Evolutionary conservation across 2,888 invertebrate genomes (phyloP).

Genomic region (Oxytorus armatus): DNA sequence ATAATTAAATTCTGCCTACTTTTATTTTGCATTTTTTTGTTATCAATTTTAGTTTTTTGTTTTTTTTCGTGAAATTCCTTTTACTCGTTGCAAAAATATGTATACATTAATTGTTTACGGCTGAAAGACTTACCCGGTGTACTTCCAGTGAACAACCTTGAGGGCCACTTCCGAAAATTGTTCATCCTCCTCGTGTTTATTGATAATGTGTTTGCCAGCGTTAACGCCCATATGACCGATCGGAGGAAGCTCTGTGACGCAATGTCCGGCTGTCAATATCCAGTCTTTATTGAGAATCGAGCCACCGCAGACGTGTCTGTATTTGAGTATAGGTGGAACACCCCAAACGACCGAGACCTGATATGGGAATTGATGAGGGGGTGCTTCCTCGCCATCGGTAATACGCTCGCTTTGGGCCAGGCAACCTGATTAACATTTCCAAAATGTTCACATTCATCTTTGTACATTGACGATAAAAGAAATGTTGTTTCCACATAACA

Average conservation of each 20-base stretch:
- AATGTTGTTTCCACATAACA: not conserved
- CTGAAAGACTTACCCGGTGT: slow-evolving; percentile 74
- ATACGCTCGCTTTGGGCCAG: slow-evolving; percentile 68
- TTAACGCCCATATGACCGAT: slow-evolving; percentile 81
- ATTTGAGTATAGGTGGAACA: slow-evolving; percentile 72
- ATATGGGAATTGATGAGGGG: slow-evolving; percentile 83
- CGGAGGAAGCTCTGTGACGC: slow-evolving; percentile 78
- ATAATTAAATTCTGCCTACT: no score
- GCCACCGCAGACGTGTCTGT: slow-evolving; percentile 84
- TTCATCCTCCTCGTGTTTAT: slow-evolving; percentile 79
- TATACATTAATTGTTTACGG: not conserved
- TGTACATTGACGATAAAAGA: not conserved
- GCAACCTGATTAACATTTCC: slow-evolving; percentile 61
- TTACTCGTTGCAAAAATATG: no score
- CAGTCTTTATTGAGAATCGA: slow-evolving; percentile 82
- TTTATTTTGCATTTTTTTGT: no score
- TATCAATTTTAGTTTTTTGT: not conserved
- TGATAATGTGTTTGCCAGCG: slow-evolving; percentile 86
- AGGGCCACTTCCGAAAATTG: slow-evolving; percentile 75
- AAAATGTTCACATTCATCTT: not conserved
- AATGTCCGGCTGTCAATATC: slow-evolving; percentile 84
- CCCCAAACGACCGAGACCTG: slow-evolving; percentile 83
- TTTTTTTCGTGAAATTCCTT: no score
- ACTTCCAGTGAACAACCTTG: slow-evolving; percentile 79
- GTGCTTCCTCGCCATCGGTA: slow-evolving; percentile 78